phyloP scores from a whole-genome alignment of 2,797 vertebrate genomes.

The Pipistrellus pipistrellus region DNA sequence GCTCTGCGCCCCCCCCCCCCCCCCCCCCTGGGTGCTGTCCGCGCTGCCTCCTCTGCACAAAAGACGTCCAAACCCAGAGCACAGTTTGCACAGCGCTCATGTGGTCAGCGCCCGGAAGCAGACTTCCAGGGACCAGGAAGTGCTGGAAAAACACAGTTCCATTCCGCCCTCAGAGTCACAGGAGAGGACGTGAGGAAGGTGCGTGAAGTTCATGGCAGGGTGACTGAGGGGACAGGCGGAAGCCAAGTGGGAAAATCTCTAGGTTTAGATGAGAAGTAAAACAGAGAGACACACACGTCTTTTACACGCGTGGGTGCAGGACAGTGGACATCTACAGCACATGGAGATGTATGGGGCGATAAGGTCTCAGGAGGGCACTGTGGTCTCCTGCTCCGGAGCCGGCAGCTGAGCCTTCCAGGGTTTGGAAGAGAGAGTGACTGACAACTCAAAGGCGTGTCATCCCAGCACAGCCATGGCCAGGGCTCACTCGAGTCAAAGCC shows the following conservation, averaged over 20 bases:
- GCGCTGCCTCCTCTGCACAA: too few relatives aligned
- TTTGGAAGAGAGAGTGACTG: not conserved
- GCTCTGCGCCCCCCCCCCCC: too few relatives aligned
- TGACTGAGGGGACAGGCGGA: accelerated
- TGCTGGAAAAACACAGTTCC: accelerated
- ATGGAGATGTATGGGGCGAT: not conserved
- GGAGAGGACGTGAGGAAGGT: not conserved
- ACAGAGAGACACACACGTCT: too few relatives aligned
- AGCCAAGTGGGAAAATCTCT: not conserved
- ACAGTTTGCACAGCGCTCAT: not conserved
- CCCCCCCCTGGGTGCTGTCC: too few relatives aligned
- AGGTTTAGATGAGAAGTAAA: not conserved
- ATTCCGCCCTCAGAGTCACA: too few relatives aligned
- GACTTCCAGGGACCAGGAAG: not conserved
- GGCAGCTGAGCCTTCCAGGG: not conserved
- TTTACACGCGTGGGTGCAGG: accelerated
- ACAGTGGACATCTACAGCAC: not conserved
- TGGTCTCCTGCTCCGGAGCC: not conserved
- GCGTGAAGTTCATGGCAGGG: accelerated
- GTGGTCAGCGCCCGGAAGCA: too few relatives aligned
- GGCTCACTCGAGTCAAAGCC: not conserved
- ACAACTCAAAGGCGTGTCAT: too few relatives aligned
- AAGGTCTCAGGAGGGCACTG: not conserved
- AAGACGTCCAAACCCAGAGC: not conserved
- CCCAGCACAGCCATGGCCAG: not conserved